Conservation (phyloP, 2,797 vertebrate species). For the Poecilia velifera region DNA sequence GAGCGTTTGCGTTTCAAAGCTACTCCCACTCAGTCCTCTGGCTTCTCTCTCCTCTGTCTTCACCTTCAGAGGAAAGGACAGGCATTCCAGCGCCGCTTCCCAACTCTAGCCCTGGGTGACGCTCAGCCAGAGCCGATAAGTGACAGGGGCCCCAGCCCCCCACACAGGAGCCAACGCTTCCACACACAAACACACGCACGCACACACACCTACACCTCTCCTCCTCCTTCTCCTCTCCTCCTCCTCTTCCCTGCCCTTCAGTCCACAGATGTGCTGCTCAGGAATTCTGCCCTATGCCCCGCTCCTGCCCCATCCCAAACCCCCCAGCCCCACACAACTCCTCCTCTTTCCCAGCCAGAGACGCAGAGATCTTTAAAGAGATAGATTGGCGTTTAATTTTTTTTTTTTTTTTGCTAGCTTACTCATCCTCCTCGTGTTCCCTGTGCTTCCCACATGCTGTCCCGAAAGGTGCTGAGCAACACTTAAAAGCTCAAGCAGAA, state of each 20-base stretch:
- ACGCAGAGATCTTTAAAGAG: constrained; percentile 80
- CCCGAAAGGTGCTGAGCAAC: constrained; percentile 50
- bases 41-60: constrained; percentile 77
- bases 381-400: constrained; percentile 80
- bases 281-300: constrained; percentile 85
- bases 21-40: constrained; percentile 38
- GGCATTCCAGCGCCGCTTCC: constrained; percentile 83
- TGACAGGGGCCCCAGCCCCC: constrained; percentile 82
- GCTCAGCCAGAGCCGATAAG: constrained; percentile 86
- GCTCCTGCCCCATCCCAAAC: constrained; percentile 69
- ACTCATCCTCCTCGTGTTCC: constrained; percentile 62
- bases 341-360: constrained; percentile 34
- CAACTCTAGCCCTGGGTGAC: constrained; percentile 84
- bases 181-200: constrained; percentile 25
- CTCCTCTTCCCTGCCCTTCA: constrained; percentile 68
- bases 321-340: constrained; percentile 25
- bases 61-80: constrained; percentile 87
- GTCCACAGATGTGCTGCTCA: constrained; percentile 79
- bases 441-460: constrained; percentile 46
- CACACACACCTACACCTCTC: constrained; percentile 39
- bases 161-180: constrained; percentile 45
- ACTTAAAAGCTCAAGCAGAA: constrained; percentile 36
- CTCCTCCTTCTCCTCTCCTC: constrained; percentile 41
- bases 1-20: constrained; percentile 53
- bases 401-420: constrained; percentile 42